Evolutionary conservation across 2,797 vertebrate genomes (phyloP), one percentile per base, ranked within the genome.

Genomic region (Eulemur rubriventer): DNA sequence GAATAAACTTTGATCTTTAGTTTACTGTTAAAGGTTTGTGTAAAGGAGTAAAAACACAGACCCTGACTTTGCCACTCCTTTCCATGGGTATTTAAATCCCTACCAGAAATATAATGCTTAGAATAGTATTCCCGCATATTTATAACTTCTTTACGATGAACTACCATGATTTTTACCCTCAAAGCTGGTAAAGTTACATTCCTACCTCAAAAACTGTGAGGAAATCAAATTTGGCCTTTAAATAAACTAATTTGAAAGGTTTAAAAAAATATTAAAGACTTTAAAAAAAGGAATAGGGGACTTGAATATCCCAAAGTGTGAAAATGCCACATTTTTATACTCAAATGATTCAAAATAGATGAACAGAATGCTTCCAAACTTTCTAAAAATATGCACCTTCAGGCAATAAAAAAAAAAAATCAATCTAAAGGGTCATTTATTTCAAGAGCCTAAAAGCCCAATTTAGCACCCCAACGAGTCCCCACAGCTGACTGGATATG

Each of bases 391-490:
- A 98, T 88, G 46, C 26, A 97, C 89, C 91, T 97, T 92, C 80
- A 90, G 93, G 96, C 96, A 97, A 95, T 97, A 55, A 90, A 91
- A 96, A 91, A 96, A 90, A 95, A 97, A 97, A 97, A 94, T 90
- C 92, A 95, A 87, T 93, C 96, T 96, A 97, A 98, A 93, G 98
- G 97, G 94, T 97, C 97, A 98, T 97, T 98, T 98, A 98, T 98
- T 97, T 97, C 96, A 91, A 97, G 96, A 88, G 95, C 35, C 89
- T 97, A 76, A 93, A 95, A 95, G 67, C 76, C 88, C 7, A 41
- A 93, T 97, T 98, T 95, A 96, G 94, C 59, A 80, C 61, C 70
- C 65, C 86, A 61, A 8, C 50, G 67, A 95, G 80, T 83, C 91
- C 94, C 92, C 70, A 94, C 89, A 94, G 94, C 93, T 97, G 91